Percentiles rank a stretch among this genome's conserved stretches.
Conservation (phyloP, 2,797 vertebrate species). For the Lepus oiostolus region DNA sequence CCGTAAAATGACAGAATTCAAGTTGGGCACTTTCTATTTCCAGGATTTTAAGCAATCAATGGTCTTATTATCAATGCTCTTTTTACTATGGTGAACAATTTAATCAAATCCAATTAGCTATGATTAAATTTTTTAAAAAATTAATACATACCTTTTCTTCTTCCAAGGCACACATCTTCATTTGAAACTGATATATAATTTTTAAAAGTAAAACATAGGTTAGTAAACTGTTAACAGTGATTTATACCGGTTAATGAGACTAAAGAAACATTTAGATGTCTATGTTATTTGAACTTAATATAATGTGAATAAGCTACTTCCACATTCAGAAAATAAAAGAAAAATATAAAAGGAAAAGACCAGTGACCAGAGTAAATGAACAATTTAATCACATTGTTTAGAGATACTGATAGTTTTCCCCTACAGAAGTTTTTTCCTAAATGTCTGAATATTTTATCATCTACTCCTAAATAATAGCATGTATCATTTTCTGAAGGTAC, state of each 20-base stretch:
- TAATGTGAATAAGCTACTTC: constrained; percentile 9
- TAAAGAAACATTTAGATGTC: constrained; percentile 46
- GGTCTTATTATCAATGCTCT: constrained; percentile 30
- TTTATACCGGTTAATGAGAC: constrained; percentile 17
- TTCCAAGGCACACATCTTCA: constrained; percentile 92
- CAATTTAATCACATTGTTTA: constrained; percentile 43
- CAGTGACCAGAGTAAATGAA: constrained; percentile 50
- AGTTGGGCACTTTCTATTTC: constrained; percentile 28
- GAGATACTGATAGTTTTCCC: not conserved
- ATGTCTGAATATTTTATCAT: constrained; percentile 59
- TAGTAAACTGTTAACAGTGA: constrained; percentile 58
- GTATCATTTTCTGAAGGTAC: constrained; percentile 33
- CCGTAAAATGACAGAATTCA: constrained; percentile 9
- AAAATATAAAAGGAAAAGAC: not conserved
- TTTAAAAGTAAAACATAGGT: constrained; percentile 74
- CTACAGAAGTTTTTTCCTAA: constrained; percentile 17
- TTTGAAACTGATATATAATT: constrained; percentile 90
- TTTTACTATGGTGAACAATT: constrained; percentile 46
- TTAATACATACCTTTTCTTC: constrained; percentile 94
- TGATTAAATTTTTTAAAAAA: constrained; percentile 58
- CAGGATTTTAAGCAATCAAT: constrained; percentile 65
- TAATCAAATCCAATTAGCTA: constrained; percentile 62
- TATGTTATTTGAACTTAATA: constrained; percentile 42
- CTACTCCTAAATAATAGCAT: constrained; percentile 43
- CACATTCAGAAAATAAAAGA: constrained; percentile 68